A percentile compares a stretch with the other conserved stretches of the same genome.
phyloP scores from a whole-genome alignment of 2,888 invertebrate species.

The Tenodera sinensis region DNA sequence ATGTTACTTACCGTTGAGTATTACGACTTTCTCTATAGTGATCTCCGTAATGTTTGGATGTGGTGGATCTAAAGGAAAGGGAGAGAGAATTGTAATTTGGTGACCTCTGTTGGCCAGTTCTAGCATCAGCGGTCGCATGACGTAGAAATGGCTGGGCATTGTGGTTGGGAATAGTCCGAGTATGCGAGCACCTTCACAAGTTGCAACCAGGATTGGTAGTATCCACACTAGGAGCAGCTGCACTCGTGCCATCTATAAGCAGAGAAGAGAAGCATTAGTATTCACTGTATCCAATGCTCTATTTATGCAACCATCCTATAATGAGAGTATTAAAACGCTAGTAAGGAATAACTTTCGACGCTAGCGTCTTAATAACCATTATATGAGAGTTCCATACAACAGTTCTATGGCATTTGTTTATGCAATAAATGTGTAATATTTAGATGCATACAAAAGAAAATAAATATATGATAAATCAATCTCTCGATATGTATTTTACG shows the following conservation, averaged over 20 bases:
- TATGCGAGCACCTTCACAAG: not conserved
- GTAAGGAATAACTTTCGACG: too few relatives aligned
- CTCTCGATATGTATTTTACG: too few relatives aligned
- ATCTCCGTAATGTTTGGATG: not conserved
- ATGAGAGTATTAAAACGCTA: too few relatives aligned
- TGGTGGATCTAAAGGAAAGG: conserved; percentile 35
- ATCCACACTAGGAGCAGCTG: not conserved
- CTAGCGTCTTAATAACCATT: too few relatives aligned
- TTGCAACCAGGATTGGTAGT: not conserved
- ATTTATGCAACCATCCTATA: too few relatives aligned
- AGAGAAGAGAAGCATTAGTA: not conserved
- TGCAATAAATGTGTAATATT: too few relatives aligned
- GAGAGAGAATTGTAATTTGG: conserved; percentile 39
- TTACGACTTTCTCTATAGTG: not conserved
- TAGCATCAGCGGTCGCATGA: not conserved
- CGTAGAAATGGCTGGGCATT: not conserved
- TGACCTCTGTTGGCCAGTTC: conserved; percentile 29
- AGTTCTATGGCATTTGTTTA: too few relatives aligned
- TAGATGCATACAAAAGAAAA: too few relatives aligned
- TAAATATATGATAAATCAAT: too few relatives aligned
- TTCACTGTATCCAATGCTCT: too few relatives aligned
- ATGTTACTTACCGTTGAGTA: not conserved
- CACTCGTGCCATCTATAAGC: not conserved
- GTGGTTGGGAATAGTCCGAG: not conserved
- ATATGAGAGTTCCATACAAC: too few relatives aligned